Conservation (phyloP, 2,113 vertebrate species). For the Arvicanthis niloticus region DNA sequence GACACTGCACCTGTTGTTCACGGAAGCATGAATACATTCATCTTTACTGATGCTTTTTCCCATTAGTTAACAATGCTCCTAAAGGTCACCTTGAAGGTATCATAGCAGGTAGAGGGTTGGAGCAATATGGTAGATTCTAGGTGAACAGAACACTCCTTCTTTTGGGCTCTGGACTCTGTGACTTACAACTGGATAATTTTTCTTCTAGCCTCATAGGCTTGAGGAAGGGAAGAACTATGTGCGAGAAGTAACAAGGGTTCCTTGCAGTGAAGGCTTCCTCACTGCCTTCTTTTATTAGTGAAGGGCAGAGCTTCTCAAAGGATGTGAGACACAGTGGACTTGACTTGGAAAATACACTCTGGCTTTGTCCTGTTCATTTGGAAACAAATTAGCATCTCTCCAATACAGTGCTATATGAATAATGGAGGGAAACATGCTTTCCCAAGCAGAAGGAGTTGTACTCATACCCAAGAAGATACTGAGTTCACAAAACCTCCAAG, state of each 20-base stretch:
- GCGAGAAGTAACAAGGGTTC: accelerated
- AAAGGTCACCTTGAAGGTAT: not conserved
- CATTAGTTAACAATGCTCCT: not conserved
- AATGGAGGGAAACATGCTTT: not conserved
- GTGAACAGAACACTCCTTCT: not conserved
- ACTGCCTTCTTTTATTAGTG: not conserved
- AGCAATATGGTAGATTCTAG: accelerated
- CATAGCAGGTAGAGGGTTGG: not conserved
- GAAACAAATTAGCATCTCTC: not conserved
- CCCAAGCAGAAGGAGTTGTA: not conserved
- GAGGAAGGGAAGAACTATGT: not conserved
- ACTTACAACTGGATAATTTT: not conserved
- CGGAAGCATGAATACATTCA: not conserved
- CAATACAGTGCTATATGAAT: not conserved
- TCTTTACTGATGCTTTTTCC: not conserved
- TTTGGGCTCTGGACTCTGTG: not conserved
- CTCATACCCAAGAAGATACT: not conserved
- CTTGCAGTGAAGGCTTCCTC: not conserved
- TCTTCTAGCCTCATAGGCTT: not conserved
- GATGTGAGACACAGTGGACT: accelerated
- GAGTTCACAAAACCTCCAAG: too few relatives aligned
- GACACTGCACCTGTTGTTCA: not conserved
- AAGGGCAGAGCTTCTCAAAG: not conserved
- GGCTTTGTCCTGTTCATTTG: not conserved
- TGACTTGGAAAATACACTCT: not conserved